These are phyloP conservation scores for Nothocercus julius DNA, from an alignment of 2,113 vertebrate genomes.

Conservation along the genomic window DNA sequence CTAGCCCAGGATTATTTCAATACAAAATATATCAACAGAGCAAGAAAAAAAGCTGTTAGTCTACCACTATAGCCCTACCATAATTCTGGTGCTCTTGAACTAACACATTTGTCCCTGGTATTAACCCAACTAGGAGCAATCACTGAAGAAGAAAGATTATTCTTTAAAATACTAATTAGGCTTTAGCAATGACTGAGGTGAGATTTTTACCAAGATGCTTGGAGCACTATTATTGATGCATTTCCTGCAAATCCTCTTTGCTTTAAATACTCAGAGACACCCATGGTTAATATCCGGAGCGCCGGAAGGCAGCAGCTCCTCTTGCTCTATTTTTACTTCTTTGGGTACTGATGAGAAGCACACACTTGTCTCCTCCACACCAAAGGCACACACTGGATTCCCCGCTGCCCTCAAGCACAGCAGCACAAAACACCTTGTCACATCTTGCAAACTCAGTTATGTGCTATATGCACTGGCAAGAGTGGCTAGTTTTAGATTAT, in stretches of 20 bases:
- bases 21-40: background rate
- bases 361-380: background rate
- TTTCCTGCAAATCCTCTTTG: background rate
- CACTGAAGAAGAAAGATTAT: background rate
- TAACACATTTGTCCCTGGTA: background rate
- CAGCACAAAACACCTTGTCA: background rate
- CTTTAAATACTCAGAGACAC: background rate
- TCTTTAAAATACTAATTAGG: background rate
- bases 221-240: background rate
- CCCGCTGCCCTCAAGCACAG: background rate
- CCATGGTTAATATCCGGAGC: background rate
- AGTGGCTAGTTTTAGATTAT: background rate
- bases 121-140: background rate
- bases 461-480: background rate
- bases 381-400: background rate
- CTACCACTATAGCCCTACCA: background rate
- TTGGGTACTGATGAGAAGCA: background rate
- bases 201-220: background rate
- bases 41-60: background rate
- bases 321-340: background rate
- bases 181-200: background rate
- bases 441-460: background rate
- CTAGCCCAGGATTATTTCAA: background rate
- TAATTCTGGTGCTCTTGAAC: background rate
- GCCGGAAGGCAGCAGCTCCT: background rate